These are phyloP conservation scores for Drosophila nr. medialis DNA, from an alignment of 2,888 invertebrate species.

Conservation along the genomic window DNA sequence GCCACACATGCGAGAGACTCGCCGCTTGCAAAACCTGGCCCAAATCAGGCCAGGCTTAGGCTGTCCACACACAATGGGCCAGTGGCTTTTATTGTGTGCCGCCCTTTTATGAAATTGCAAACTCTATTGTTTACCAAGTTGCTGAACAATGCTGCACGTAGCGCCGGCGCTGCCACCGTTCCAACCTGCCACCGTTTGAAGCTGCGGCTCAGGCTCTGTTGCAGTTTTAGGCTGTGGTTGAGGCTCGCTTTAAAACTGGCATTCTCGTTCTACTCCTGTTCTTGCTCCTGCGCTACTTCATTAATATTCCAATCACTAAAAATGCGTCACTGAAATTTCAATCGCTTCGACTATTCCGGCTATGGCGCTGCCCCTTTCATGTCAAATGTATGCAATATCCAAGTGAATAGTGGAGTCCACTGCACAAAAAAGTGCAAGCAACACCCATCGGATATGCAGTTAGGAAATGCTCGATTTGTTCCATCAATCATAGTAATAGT, in stretches of 20 bases:
- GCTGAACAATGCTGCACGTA: slow-evolving; percentile 61
- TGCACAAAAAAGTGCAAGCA: not conserved
- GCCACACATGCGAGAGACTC: slow-evolving; percentile 40
- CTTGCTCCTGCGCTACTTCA: slow-evolving; percentile 19
- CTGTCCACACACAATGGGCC: slow-evolving; percentile 36
- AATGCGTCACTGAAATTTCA: slow-evolving; percentile 36
- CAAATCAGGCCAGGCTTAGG: slow-evolving; percentile 40
- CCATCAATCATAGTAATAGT: not conserved
- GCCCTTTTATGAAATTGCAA: slow-evolving; percentile 25
- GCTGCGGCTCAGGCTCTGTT: not conserved
- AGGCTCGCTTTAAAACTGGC: not conserved
- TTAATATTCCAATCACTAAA: slow-evolving; percentile 58
- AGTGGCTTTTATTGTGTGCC: slow-evolving; percentile 73
- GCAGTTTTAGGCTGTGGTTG: not conserved
- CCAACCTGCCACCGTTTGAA: slow-evolving; percentile 4
- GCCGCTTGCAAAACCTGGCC: not conserved
- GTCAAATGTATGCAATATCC: slow-evolving; percentile 28
- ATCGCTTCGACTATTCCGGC: slow-evolving; percentile 21
- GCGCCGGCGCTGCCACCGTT: slow-evolving; percentile 71
- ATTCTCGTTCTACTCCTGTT: not conserved
- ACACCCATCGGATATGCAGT: not conserved
- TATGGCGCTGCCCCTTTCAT: slow-evolving; percentile 20
- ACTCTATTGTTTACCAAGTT: slow-evolving; percentile 66
- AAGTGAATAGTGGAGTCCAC: not conserved
- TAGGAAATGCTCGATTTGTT: not conserved